Evolutionary conservation across 2,797 vertebrate species (phyloP).

Genomic region (Anas georgica): DNA sequence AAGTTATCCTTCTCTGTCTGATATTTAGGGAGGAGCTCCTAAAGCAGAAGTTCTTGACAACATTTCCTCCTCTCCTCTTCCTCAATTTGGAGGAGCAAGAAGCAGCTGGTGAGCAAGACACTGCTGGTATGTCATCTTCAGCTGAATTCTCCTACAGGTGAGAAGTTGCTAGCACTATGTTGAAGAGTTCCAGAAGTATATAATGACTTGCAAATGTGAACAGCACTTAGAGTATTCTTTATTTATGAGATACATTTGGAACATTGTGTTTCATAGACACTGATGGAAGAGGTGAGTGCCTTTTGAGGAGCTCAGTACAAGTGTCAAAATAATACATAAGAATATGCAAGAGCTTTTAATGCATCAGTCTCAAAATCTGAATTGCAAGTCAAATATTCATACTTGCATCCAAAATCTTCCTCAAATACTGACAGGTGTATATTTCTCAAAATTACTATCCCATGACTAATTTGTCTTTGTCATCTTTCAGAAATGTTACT

Average conservation of each 20-base stretch:
- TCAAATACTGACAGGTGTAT: neutral
- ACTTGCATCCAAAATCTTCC: conserved; percentile 18
- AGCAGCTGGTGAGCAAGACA: neutral
- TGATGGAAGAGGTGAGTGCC: neutral
- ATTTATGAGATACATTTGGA: conserved; percentile 32
- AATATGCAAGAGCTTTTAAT: conserved; percentile 16
- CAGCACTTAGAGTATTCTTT: neutral
- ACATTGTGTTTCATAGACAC: conserved; percentile 15
- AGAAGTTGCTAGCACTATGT: neutral
- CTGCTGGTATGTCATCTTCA: neutral
- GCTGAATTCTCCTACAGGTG: neutral
- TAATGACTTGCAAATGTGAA: conserved; percentile 36
- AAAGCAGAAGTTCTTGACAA: neutral
- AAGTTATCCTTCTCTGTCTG: neutral
- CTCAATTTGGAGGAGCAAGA: neutral
- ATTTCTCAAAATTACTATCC: conserved; percentile 27
- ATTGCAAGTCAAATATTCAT: conserved; percentile 33
- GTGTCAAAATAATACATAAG: conserved; percentile 39
- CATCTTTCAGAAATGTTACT: neutral
- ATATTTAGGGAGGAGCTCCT: neutral
- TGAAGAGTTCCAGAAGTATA: neutral
- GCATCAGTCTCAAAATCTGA: conserved; percentile 27
- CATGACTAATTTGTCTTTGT: neutral
- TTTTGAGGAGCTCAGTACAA: conserved; percentile 5
- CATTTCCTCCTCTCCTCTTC: neutral